These are phyloP conservation scores for Eurosta solidaginis DNA, from an alignment of 1,140 invertebrate species.

Conservation along the genomic window DNA sequence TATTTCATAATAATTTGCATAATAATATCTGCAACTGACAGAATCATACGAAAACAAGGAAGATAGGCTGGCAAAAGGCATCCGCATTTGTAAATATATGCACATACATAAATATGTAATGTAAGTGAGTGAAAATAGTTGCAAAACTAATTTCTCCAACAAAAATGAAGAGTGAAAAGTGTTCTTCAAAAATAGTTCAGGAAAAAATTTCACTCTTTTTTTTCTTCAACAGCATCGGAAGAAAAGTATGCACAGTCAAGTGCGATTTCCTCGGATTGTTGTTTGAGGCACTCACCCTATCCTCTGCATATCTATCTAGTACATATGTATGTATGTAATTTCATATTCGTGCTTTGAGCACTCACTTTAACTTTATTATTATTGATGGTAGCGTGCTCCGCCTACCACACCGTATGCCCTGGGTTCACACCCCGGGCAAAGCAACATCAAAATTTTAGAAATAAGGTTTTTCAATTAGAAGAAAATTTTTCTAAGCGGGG, in stretches of 20 bases:
- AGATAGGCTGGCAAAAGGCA: neutral
- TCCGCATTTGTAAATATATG: no score
- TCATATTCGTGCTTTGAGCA: neutral
- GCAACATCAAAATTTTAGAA: no score
- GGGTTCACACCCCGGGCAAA: no score
- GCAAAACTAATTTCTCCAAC: neutral
- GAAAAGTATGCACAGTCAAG: neutral
- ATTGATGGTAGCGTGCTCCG: no score
- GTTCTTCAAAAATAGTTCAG: neutral
- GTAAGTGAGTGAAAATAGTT: no score
- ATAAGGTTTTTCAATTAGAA: no score
- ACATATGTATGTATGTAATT: neutral
- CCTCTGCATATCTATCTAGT: no score
- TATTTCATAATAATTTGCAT: slow-evolving; percentile 20
- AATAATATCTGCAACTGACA: slow-evolving; percentile 18
- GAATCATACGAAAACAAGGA: neutral
- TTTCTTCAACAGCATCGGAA: neutral
- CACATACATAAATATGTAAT: no score
- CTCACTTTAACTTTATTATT: neutral
- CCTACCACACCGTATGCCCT: no score
- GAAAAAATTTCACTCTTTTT: neutral
- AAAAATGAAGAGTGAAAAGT: neutral
- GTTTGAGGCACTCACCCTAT: neutral
- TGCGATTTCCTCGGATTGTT: neutral
- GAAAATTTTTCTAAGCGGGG: no score